A percentile compares a stretch with the other conserved stretches of the same genome.
Evolutionary conservation across 1,140 invertebrate species (phyloP).

Genomic region (Mercenaria mercenaria): DNA sequence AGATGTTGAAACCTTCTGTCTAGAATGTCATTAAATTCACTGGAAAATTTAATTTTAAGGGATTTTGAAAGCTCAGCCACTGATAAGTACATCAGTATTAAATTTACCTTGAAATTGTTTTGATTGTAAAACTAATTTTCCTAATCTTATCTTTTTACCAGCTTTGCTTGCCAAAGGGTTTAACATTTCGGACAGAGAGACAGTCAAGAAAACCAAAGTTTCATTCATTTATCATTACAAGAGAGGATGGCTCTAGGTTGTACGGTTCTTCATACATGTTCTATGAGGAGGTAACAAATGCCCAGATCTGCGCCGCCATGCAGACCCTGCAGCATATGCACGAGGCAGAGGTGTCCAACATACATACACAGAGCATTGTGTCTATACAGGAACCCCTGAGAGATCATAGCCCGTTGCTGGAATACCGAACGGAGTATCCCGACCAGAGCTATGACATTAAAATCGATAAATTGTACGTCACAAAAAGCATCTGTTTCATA

Average conservation of each 20-base stretch:
- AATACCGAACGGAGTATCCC: slow-evolving; percentile 67
- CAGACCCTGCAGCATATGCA: slow-evolving; percentile 98
- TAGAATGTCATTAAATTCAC: too few species aligned
- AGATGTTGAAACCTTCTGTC: too few species aligned
- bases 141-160: too few species aligned
- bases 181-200: slow-evolving; percentile 97
- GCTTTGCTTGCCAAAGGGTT: slow-evolving; percentile 96
- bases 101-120: too few species aligned
- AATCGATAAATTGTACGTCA: slow-evolving; percentile 97
- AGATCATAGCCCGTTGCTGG: slow-evolving; percentile 75
- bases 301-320: slow-evolving; percentile 97
- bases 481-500: slow-evolving; percentile 96
- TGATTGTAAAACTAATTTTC: too few species aligned
- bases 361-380: slow-evolving; percentile 57
- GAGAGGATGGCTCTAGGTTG: slow-evolving; percentile 96
- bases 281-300: slow-evolving; percentile 97
- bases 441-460: slow-evolving; percentile 92
- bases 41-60: too few species aligned
- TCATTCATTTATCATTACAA: slow-evolving; percentile 98
- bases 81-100: too few species aligned
- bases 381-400: slow-evolving; percentile 43
- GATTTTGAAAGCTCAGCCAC: too few species aligned
- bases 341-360: slow-evolving; percentile 91
- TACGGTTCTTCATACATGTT: slow-evolving; percentile 98
- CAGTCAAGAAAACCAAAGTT: slow-evolving; percentile 95